Evolutionary conservation across 2,797 vertebrate genomes (phyloP).

Genomic region (Cheirogaleus major): DNA sequence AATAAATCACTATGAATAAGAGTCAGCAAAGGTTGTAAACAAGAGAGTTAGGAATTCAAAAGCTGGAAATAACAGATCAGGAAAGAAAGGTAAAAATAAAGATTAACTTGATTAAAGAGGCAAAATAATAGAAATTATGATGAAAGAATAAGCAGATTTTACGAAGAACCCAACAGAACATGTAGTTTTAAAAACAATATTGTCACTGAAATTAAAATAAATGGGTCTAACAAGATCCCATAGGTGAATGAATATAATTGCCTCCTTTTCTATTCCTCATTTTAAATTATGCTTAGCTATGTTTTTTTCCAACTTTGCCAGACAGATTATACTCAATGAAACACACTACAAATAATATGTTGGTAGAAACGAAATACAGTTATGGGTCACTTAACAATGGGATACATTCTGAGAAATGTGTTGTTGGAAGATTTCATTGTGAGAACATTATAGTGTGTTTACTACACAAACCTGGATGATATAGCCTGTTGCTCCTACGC

Average conservation of each 20-base stretch:
- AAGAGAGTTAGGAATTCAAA: conserved; percentile 30
- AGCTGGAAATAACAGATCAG: neutral
- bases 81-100: neutral
- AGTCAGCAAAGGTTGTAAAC: neutral
- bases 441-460: neutral
- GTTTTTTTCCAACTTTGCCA: neutral
- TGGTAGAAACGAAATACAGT: neutral
- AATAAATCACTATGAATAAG: conserved; percentile 38
- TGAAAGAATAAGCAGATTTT: neutral
- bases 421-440: neutral
- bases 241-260: neutral
- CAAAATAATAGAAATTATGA: conserved; percentile 20
- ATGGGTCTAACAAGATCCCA: neutral
- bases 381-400: neutral
- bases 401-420: neutral
- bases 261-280: neutral
- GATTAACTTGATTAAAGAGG: conserved; percentile 11
- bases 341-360: neutral
- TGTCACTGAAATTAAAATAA: conserved; percentile 16
- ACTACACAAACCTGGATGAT: neutral
- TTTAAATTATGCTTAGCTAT: conserved; percentile 21
- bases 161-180: neutral
- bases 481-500: neutral
- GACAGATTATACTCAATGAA: neutral
- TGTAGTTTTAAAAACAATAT: neutral